Base-by-base conservation (phyloP, 2,888 invertebrate genomes). In the Therioaphis trifolii region DNA sequence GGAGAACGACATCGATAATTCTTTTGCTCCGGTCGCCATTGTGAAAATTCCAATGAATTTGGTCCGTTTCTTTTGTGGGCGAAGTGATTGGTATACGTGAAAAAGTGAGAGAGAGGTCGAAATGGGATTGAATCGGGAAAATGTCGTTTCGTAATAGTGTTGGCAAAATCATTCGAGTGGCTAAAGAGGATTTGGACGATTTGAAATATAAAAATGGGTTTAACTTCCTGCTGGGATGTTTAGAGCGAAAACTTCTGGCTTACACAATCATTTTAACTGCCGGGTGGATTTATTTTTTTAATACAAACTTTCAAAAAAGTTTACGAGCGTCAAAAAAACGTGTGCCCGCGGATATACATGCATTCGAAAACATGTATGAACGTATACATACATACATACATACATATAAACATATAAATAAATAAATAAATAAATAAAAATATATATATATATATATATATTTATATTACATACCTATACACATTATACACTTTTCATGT, bases 141-240 rank as follows among this genome's bases (percentile, higher is more conserved):
- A 72, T 21, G 46, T 52, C 58, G 52, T 55, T 52, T n/a, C n/a
- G 29, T 52, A 52, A 72, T 2, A 58, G 15, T 58, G 55, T 75
- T 75, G 4, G 24, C 4, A 18, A 24, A 76, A 76, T 43, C 43
- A 14, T 46, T 43, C 0, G 43, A 76, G 46, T 27, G 61, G 18
- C 46, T 14, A 72, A 76, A 61, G 61, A 43, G 52, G 75, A 76
- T 76, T 61, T 43, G 5, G 58, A 43, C 61, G n/a, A n/a, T 72
- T 52, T n/a, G 52, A 72, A 72, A 72, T 75, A 75, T 61, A 40
- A 2, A 75, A 75, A 75, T 43, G 58, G 52, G 18, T 61, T 75
- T 43, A 75, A 43, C 58, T 40, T 61, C 18, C 11, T 43, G 5
- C 15, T 5, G 35, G 2, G 46, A 35, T 24, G 43, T 27, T 75